Evolutionary conservation across 2,797 vertebrate genomes (phyloP), one percentile per base, ranked within the genome.

Genomic region (Poeciliopsis gracilis): DNA sequence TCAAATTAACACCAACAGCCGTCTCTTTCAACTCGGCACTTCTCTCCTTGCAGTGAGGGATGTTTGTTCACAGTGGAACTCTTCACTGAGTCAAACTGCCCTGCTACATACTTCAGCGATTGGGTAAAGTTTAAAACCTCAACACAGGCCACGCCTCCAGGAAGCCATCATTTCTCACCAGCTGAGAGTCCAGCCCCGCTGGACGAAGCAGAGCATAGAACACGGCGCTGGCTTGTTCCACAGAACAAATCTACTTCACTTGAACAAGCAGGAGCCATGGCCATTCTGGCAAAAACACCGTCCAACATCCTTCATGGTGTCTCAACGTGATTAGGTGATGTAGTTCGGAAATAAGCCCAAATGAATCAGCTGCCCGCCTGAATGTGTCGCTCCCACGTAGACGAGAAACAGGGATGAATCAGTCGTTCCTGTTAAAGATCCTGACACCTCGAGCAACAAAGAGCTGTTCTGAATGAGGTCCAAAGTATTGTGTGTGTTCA

Each of bases 401-500:
- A 86, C 77, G 67, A 84, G 83, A 90, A 84, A n/a, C 10, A 81
- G 82, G 85, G 84, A 87, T 85, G 83, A 95, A 95, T 95, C 94
- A 93, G 94, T 95, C 93, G 92, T 93, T 94, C 92, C 91, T 93
- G 93, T 95, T 93, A 94, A 89, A 91, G 88, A 94, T 86, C 80
- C 88, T 89, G 89, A 93, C 91, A 92, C 93, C 90, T 92, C 90
- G 89, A 93, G 89, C 90, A 94, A 95, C 93, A 95, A 94, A 91
- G 92, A 89, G 85, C 91, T 43, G 23, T 28, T 84, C 78, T 86
- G 91, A 92, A 92, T 86, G 89, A 90, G 89, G 84, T 85, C 87
- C 88, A 83, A 81, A 77, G 86, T 90, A 91, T 93, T 95, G 94
- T 95, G 94, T 95, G 94, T 95, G 92, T 93, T 95, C 93, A 95